Conservation (phyloP, 2,113 vertebrate species). For the Conger conger region DNA sequence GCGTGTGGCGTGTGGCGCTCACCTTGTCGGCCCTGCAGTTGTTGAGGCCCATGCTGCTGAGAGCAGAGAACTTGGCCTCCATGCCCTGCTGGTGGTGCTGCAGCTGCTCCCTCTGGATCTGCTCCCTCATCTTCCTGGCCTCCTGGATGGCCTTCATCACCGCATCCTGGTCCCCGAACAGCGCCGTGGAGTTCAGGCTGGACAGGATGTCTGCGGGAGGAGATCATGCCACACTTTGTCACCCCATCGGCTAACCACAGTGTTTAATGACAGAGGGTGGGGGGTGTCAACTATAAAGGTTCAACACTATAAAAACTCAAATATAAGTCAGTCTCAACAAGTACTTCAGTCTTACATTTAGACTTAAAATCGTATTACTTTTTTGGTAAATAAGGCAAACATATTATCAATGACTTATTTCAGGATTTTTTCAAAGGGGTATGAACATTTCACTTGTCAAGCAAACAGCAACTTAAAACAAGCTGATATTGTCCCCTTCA, state of each 20-base stretch:
- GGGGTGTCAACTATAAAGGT: not conserved
- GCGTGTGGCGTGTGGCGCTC: constrained; percentile 33
- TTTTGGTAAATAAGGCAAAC: too few species aligned
- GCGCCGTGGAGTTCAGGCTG: constrained; percentile 95
- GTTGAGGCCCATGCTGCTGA: constrained; percentile 86
- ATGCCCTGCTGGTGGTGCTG: constrained; percentile 87
- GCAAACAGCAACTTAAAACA: too few species aligned
- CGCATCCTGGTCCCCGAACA: constrained; percentile 98
- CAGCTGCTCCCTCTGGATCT: constrained; percentile 90
- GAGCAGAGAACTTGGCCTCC: constrained; percentile 88
- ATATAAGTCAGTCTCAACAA: too few species aligned
- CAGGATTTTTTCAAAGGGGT: too few species aligned
- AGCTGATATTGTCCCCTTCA: too few species aligned
- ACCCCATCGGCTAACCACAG: not conserved
- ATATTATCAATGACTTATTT: too few species aligned
- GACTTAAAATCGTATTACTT: too few species aligned
- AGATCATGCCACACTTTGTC: not conserved
- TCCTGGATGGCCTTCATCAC: constrained; percentile 99
- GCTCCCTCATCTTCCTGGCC: constrained; percentile 97
- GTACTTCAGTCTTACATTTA: too few species aligned
- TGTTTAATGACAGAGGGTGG: not conserved
- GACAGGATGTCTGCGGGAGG: constrained; percentile 89
- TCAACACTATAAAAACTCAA: too few species aligned
- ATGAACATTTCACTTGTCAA: too few species aligned
- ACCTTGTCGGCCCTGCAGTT: constrained; percentile 98